A percentile compares a stretch with the other conserved stretches of the same genome.
phyloP scores from a whole-genome alignment of 2,797 vertebrate genomes.

The Intellagama lesueurii region DNA sequence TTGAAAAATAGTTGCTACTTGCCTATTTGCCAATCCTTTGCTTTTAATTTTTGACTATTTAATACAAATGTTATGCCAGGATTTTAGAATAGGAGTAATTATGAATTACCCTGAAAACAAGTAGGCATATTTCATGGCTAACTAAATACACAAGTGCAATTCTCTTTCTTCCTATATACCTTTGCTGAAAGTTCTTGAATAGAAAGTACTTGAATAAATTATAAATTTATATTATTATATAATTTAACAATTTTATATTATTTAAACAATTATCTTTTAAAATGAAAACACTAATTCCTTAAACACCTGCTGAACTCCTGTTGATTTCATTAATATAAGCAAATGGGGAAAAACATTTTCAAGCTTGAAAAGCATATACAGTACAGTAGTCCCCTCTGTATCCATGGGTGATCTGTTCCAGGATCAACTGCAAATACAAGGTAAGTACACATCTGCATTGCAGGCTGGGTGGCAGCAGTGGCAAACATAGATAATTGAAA shows the following conservation, averaged over 20 bases:
- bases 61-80: too few relatives aligned
- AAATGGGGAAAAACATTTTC: slow-evolving; percentile 2
- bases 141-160: background rate
- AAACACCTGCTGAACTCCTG: background rate
- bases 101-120: background rate
- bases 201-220: background rate
- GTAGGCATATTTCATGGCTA: background rate
- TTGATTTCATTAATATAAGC: slow-evolving; percentile 11
- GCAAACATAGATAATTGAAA: too few relatives aligned
- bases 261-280: too few relatives aligned
- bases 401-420: too few relatives aligned
- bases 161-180: slow-evolving; percentile 10
- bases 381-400: too few relatives aligned
- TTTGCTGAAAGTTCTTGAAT: background rate
- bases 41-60: background rate
- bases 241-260: too few relatives aligned
- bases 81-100: background rate
- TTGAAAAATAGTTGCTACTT: background rate
- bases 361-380: slow-evolving; percentile 7
- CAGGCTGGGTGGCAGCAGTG: too few relatives aligned
- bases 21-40: background rate
- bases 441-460: too few relatives aligned
- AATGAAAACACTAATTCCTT: too few relatives aligned
- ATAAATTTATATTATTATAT: background rate
- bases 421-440: too few relatives aligned